Percentiles rank a stretch among this genome's conserved stretches.
Evolutionary conservation across 2,888 invertebrate genomes (phyloP).

Genomic region (Bedellia somnulentella): DNA sequence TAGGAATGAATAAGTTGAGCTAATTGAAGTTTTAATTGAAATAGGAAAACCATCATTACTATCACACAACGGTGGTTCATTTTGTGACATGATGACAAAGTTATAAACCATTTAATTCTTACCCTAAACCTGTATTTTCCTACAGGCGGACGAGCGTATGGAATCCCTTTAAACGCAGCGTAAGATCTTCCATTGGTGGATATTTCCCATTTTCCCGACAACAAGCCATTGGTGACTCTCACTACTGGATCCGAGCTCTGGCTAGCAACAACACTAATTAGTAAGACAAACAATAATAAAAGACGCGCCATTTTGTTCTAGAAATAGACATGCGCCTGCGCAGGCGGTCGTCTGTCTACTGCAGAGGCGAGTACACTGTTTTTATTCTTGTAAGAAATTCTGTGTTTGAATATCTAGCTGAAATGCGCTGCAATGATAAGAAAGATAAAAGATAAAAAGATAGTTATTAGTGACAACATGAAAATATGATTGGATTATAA

Average conservation of each 20-base stretch:
- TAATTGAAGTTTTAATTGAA: too few relatives aligned
- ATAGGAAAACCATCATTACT: too few relatives aligned
- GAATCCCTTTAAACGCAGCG: slow-evolving; percentile 66
- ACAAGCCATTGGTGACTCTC: slow-evolving; percentile 27
- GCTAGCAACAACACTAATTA: slow-evolving; percentile 15
- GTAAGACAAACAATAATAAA: slow-evolving; percentile 18
- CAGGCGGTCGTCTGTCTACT: neutral
- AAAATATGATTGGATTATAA: too few relatives aligned
- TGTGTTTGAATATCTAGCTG: too few relatives aligned
- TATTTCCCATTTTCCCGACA: slow-evolving; percentile 38
- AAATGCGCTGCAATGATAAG: too few relatives aligned
- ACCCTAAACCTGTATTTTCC: slow-evolving; percentile 65
- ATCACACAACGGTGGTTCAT: too few relatives aligned
- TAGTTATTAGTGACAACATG: too few relatives aligned
- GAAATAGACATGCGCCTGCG: slow-evolving; percentile 6
- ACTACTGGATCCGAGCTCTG: slow-evolving; percentile 30
- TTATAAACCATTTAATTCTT: slow-evolving; percentile 14
- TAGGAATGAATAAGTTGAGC: too few relatives aligned
- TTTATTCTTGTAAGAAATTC: too few relatives aligned
- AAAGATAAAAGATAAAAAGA: too few relatives aligned
- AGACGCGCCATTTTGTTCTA: slow-evolving; percentile 20
- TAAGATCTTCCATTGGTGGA: slow-evolving; percentile 40
- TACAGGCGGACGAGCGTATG: slow-evolving; percentile 67
- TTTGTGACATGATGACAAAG: neutral
- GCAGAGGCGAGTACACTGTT: too few relatives aligned